A percentile compares a stretch with the other conserved stretches of the same genome.
Conservation (phyloP, 1,140 invertebrate species). For the Bombus consobrinus region DNA sequence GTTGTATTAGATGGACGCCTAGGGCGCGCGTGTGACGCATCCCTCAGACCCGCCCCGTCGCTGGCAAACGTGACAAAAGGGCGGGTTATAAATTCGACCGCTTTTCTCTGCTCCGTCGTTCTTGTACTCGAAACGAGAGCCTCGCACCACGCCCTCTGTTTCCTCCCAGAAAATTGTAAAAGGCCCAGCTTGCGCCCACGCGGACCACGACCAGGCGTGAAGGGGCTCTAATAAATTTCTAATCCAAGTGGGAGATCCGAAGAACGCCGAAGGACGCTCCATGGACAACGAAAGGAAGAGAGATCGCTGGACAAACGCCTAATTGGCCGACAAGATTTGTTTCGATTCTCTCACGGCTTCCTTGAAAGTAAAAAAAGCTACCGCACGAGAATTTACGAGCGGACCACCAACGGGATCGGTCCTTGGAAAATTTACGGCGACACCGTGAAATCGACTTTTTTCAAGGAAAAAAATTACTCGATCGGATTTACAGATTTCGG, state of each 20-base stretch:
- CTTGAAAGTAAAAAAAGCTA: slow-evolving; percentile 14
- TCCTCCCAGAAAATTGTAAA: slow-evolving; percentile 53
- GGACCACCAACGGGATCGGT: slow-evolving; percentile 40
- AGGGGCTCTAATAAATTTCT: slow-evolving; percentile 59
- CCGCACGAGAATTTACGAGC: slow-evolving; percentile 51
- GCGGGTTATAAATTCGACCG: slow-evolving; percentile 75
- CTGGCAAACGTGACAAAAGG: slow-evolving; percentile 72
- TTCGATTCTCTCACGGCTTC: slow-evolving; percentile 31
- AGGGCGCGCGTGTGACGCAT: slow-evolving; percentile 22
- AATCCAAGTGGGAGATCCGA: slow-evolving; percentile 46
- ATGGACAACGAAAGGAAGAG: background rate
- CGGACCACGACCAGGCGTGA: slow-evolving; percentile 3
- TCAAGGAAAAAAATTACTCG: background rate
- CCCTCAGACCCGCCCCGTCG: slow-evolving; percentile 3
- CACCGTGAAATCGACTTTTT: slow-evolving; percentile 12
- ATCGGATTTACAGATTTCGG: background rate
- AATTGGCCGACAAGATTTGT: slow-evolving; percentile 54
- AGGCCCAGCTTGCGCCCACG: slow-evolving; percentile 44
- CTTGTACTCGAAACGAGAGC: slow-evolving; percentile 68
- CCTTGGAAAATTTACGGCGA: slow-evolving; percentile 54
- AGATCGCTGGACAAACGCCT: slow-evolving; percentile 9
- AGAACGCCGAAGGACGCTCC: background rate
- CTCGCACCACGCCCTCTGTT: slow-evolving; percentile 59
- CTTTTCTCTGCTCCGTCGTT: slow-evolving; percentile 46
- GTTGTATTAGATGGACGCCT: slow-evolving; percentile 5